Evolutionary conservation across 2,113 vertebrate genomes (phyloP).

Genomic region (Abramis brama): DNA sequence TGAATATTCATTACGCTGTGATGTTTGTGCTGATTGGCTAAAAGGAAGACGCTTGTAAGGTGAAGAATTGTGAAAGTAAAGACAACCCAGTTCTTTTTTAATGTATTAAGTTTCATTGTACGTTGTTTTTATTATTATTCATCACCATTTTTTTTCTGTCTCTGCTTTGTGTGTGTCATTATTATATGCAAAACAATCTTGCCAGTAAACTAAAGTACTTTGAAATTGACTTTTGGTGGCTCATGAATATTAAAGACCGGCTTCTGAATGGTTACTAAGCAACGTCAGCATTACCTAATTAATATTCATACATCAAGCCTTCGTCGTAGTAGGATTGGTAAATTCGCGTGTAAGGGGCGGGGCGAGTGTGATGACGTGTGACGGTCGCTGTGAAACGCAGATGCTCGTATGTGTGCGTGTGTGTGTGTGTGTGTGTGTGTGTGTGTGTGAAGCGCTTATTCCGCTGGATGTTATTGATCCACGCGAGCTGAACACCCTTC

Average conservation of each 20-base stretch:
- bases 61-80: too few relatives aligned
- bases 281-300: not conserved
- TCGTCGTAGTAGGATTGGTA: not conserved
- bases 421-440: constrained; percentile 2
- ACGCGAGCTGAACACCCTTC: not conserved
- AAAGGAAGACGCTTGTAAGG: not conserved
- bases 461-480: constrained; percentile 38
- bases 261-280: not conserved
- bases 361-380: constrained; percentile 59
- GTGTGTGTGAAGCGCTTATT: constrained; percentile 59
- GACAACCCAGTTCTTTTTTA: not conserved
- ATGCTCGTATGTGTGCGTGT: constrained; percentile 41
- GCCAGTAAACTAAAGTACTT: not conserved
- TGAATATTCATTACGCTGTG: not conserved
- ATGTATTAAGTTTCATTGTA: not conserved
- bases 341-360: constrained; percentile 32
- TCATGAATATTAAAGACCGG: not conserved
- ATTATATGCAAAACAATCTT: not conserved
- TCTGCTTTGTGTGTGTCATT: not conserved
- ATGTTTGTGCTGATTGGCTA: not conserved
- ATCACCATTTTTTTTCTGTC: not conserved
- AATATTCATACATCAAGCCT: not conserved
- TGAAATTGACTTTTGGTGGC: not conserved
- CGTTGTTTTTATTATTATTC: too few relatives aligned
- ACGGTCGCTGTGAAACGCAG: constrained; percentile 45